Evolutionary conservation across 2,797 vertebrate species (phyloP).

Genomic region (Sebastes paucispinis): DNA sequence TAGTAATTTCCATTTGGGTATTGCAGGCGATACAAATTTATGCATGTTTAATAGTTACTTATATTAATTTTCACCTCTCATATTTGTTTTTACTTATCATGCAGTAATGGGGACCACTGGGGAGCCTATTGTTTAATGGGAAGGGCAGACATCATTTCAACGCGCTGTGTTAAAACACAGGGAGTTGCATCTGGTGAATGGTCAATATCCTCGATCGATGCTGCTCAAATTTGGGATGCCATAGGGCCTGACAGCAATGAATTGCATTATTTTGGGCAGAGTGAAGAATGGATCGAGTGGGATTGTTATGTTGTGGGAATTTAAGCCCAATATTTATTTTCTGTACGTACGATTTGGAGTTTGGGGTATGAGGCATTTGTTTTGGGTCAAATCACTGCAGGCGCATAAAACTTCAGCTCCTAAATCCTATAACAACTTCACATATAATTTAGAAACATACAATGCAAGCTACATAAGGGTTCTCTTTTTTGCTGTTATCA

Average conservation of each 20-base stretch:
- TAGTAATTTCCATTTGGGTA: constrained; percentile 42
- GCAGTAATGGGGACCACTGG: constrained; percentile 41
- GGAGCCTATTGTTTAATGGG: constrained; percentile 64
- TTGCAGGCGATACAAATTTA: constrained; percentile 24
- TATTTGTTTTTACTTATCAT: constrained; percentile 59
- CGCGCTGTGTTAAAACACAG: constrained; percentile 59
- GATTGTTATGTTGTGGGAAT: constrained; percentile 75
- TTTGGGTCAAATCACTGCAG: constrained; percentile 68
- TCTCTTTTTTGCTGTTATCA: constrained; percentile 16
- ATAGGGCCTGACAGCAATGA: constrained; percentile 78
- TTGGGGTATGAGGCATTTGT: constrained; percentile 54
- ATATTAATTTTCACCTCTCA: constrained; percentile 55
- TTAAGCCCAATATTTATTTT: constrained; percentile 72
- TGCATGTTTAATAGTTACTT: constrained; percentile 44
- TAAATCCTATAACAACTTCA: constrained; percentile 49
- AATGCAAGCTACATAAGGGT: background rate
- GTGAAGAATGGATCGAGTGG: constrained; percentile 66
- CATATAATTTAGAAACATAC: constrained; percentile 51
- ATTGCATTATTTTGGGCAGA: constrained; percentile 76
- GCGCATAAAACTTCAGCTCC: constrained; percentile 53
- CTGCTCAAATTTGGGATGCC: constrained; percentile 76
- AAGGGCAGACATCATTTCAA: constrained; percentile 70
- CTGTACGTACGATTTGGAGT: constrained; percentile 59
- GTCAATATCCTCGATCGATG: constrained; percentile 83
- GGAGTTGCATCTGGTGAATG: constrained; percentile 73